Percentiles rank a stretch among this genome's conserved stretches.
Conservation (phyloP, 1,140 invertebrate species). For the Calliphora vicina region DNA sequence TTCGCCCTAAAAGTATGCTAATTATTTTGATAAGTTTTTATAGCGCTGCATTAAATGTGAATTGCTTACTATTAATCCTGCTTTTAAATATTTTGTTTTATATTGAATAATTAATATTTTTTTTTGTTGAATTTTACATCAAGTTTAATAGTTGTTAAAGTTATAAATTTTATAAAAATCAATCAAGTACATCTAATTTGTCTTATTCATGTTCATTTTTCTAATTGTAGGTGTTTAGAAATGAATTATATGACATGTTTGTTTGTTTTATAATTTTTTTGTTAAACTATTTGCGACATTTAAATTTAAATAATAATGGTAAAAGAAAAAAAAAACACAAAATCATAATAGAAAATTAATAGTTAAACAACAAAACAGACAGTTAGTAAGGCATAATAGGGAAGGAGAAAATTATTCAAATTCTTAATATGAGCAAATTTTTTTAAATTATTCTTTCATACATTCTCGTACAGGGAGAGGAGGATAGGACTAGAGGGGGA, state of each 20-base stretch:
- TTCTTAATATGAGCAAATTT: neutral
- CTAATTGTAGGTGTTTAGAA: neutral
- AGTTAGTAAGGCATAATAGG: neutral
- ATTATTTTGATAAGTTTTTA: too few species aligned
- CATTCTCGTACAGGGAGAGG: too few species aligned
- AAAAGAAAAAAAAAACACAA: neutral
- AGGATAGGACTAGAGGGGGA: neutral
- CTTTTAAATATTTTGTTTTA: too few species aligned
- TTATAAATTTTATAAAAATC: too few species aligned
- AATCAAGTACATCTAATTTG: neutral
- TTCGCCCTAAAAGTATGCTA: too few species aligned
- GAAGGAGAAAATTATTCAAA: neutral
- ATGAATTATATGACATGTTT: conserved; percentile 1
- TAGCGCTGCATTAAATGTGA: too few species aligned
- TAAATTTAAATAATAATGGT: conserved; percentile 17
- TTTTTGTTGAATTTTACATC: too few species aligned
- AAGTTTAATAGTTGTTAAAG: too few species aligned
- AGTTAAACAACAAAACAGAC: neutral
- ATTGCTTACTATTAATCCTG: too few species aligned
- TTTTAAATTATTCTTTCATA: too few species aligned
- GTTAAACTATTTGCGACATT: conserved; percentile 30
- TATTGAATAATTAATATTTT: too few species aligned
- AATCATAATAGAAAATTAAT: neutral
- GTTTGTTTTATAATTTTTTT: neutral
- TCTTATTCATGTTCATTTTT: neutral